Base-by-base conservation (phyloP, 2,888 invertebrate species). In the Meta bourneti region DNA sequence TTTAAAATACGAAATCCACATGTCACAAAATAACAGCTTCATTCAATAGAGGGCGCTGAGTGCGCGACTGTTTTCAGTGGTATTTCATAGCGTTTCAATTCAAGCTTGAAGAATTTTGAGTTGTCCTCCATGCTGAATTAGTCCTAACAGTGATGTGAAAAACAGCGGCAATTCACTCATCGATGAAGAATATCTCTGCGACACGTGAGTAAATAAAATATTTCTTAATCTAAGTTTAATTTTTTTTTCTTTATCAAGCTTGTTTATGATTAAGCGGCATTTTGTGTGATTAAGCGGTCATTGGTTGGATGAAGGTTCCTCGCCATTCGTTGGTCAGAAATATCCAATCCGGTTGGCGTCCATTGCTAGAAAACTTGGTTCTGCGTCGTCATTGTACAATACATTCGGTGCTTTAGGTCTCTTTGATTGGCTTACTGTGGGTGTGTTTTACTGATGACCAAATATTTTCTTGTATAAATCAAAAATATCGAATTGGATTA, bases 261-360 rank as follows among this genome's bases (percentile, higher is more conserved):
- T 81, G 34, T 19, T 85, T 91, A n/a, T 91, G 77, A 89, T 92
- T 92, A 89, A 88, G 91, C 91, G 84, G 88, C 88, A 70, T 78
- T 20, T 81, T 88, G 75, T 80, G 34, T 72, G 88, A 92, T 89
- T 92, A 89, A 84, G 84, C 91, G 92, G 91, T 92, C 92, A 92
- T 92, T 92, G 92, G 92, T 89, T 77, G 89, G 82, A 89, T 84
- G 70, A 86, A 86, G 61, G 86, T 78, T 51, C 54, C 92, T 89
- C 80, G 89, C 89, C 77, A 84, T 92, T 92, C 92, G 92, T 92
- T 92, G 92, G 89, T 89, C 92, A 89, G 88, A 83, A 81, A 89
- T 89, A 92, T 92, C 92, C 92, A 92, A 92, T 92, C 92, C 89
- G 71, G 89, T 84, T 86, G 89, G 89, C 92, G 92, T 89, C 92